These are phyloP conservation scores for Andrena bicolor DNA, from an alignment of 2,888 invertebrate genomes.

Conservation along the genomic window DNA sequence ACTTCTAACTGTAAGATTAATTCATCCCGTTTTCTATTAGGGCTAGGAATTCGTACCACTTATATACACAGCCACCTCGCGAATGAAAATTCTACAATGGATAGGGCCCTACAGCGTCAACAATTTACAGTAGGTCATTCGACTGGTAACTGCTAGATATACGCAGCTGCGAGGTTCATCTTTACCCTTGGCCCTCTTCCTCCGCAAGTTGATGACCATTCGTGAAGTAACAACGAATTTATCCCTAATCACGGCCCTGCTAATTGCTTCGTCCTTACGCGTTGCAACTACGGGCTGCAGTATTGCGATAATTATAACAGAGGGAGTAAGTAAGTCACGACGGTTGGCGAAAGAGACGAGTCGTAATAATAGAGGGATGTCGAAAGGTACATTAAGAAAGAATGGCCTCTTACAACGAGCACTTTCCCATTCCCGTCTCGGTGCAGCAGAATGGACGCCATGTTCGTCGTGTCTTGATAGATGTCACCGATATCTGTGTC, in stretches of 20 bases:
- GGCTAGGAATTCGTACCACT: too few relatives aligned
- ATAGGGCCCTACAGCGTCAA: neutral
- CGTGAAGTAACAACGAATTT: neutral
- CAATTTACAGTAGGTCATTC: neutral
- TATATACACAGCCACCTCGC: too few relatives aligned
- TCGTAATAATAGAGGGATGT: slow-evolving; percentile 74
- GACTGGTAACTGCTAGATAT: neutral
- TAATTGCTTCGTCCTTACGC: slow-evolving; percentile 29
- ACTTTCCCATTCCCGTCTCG: slow-evolving; percentile 93
- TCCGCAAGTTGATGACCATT: neutral
- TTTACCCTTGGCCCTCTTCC: neutral
- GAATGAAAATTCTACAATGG: neutral
- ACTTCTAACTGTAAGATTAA: too few relatives aligned
- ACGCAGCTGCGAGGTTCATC: neutral
- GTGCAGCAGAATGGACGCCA: slow-evolving; percentile 94
- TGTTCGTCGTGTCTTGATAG: slow-evolving; percentile 94
- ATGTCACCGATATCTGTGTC: slow-evolving; percentile 92
- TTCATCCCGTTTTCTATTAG: too few relatives aligned
- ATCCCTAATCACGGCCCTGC: neutral
- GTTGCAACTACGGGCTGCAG: slow-evolving; percentile 66
- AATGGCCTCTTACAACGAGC: slow-evolving; percentile 91
- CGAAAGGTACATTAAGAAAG: slow-evolving; percentile 78
- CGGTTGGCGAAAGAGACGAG: slow-evolving; percentile 75
- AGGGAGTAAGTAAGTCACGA: slow-evolving; percentile 51
- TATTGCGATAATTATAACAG: slow-evolving; percentile 75